These are phyloP conservation scores for Vulpes vulpes DNA, from an alignment of 2,113 vertebrate species.

Conservation along the genomic window DNA sequence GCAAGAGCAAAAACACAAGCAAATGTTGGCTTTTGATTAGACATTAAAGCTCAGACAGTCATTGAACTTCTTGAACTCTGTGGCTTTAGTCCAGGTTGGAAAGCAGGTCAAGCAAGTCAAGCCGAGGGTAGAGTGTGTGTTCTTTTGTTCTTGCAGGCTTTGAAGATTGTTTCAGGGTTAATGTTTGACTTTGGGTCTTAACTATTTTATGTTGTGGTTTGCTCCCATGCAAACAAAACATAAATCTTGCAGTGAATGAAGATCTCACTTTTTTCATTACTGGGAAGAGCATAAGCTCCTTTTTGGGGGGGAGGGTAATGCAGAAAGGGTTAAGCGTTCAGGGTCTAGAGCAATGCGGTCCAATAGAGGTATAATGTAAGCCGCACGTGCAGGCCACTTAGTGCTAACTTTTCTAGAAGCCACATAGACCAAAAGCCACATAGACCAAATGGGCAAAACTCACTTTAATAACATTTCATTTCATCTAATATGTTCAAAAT, in stretches of 20 bases:
- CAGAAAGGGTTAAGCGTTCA: background rate
- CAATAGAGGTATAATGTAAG: background rate
- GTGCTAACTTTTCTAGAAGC: background rate
- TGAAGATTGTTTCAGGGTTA: conserved; percentile 61
- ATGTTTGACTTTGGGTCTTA: conserved; percentile 71
- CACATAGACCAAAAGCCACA: background rate
- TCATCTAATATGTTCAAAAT: background rate
- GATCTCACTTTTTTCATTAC: background rate
- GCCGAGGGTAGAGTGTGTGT: background rate
- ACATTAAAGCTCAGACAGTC: conserved; percentile 33
- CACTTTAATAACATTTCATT: background rate
- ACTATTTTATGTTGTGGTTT: conserved; percentile 28
- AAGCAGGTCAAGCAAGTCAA: conserved; percentile 59
- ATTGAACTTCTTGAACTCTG: conserved; percentile 48
- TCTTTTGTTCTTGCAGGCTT: conserved; percentile 48
- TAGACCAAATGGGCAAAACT: background rate
- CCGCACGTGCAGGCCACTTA: background rate
- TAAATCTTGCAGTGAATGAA: background rate
- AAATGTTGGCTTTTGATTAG: conserved; percentile 55
- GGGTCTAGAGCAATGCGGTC: background rate
- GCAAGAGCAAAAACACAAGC: background rate
- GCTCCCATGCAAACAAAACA: background rate
- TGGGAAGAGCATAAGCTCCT: background rate
- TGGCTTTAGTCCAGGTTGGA: conserved; percentile 39
- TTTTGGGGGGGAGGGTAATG: background rate